Evolutionary conservation across 2,113 vertebrate genomes (phyloP), one percentile per base, ranked within the genome.

Genomic region (Phyllostomus discolor): DNA sequence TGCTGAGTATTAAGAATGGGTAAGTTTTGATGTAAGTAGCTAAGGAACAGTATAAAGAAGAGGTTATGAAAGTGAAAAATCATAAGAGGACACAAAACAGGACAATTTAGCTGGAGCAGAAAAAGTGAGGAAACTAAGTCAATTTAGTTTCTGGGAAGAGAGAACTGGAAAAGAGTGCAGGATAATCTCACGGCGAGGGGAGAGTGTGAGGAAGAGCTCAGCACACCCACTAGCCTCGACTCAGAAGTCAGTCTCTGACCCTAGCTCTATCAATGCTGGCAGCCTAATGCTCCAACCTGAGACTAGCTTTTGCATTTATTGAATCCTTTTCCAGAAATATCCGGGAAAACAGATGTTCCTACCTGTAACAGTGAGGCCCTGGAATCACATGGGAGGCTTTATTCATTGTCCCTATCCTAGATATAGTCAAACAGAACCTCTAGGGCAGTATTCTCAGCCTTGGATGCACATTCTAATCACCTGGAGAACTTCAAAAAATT

Each of bases 281-380:
- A 28, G 43, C 35, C 31, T 83, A 79, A 41, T 31, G 76, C 7
- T 76, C 43, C 66, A 81, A 31, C 35, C n/a, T 35, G 41, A 31
- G 59, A 2, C 52, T 93, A 48, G 31, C 50, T 19, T 66, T 52
- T 59, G n/a, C 85, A 76, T 66, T 86, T 52, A 75, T 20, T 81
- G 43, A 92, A 59, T 87, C 35, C 46, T 73, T 92, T 69, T 96
- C 79, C 35, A 91, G 62, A 97, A 96, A 90, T 26, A 41, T 7
- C 17, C n/a, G 85, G 62, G 19, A 67, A 72, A 89, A 90, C 15
- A 93, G 14, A 90, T 78, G 59, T 17, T 66, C 64, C 72, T 88
- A 19, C 43, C 28, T 64, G 7, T 50, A 46, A 24, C 19, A 90
- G 9, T 93, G 33, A 67, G n/a, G n/a, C 94, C 80, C 66, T 33